These are phyloP conservation scores for Eupithecia dodoneata DNA, from an alignment of 2,888 invertebrate species.

Conservation along the genomic window DNA sequence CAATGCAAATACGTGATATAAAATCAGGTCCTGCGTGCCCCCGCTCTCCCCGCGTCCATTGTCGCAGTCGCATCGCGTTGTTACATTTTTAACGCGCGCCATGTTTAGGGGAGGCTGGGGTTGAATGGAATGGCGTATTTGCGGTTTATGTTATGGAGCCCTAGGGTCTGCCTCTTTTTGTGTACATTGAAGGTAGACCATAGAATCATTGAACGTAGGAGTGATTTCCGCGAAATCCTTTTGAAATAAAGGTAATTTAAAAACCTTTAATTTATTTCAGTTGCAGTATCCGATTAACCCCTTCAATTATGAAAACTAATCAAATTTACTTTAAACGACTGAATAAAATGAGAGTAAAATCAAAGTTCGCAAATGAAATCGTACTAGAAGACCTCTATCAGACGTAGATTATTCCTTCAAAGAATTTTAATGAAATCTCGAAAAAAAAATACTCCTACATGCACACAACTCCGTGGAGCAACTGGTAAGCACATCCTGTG, in stretches of 20 bases:
- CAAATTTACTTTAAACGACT: not conserved
- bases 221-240: not conserved
- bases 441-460: too few relatives aligned
- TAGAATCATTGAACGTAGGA: not conserved
- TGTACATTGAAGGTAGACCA: not conserved
- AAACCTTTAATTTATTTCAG: too few relatives aligned
- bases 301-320: not conserved
- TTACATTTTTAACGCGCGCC: conserved; percentile 44
- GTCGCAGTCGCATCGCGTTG: conserved; percentile 30
- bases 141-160: conserved; percentile 6
- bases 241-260: too few relatives aligned
- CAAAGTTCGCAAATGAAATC: not conserved
- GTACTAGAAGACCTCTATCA: not conserved
- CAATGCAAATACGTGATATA: conserved; percentile 35
- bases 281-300: not conserved
- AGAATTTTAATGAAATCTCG: not conserved
- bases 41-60: conserved; percentile 11
- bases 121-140: conserved; percentile 26
- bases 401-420: not conserved
- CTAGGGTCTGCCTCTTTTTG: not conserved
- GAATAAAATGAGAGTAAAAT: not conserved
- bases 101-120: conserved; percentile 19
- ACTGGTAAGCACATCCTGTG: too few relatives aligned
- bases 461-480: too few relatives aligned
- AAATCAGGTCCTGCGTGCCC: conserved; percentile 18